Base-by-base conservation (phyloP, 2,888 invertebrate genomes). In the Andricus quercusramuli region DNA sequence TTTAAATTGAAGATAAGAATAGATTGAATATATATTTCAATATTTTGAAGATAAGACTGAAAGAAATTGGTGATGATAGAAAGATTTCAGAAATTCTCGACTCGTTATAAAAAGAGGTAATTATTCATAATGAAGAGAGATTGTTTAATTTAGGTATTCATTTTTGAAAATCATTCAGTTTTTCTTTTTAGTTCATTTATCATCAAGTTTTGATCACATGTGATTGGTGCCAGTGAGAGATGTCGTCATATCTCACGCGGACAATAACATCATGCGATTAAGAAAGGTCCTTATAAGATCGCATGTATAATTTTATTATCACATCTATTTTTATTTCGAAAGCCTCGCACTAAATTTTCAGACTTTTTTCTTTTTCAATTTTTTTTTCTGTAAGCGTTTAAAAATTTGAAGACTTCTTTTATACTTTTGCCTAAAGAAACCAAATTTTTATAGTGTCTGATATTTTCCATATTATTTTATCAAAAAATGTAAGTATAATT, bases 151-250 rank as follows among this genome's bases (percentile, higher is more conserved):
- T 15, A 44, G 13, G 15, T 44, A 44, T 44, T 44, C 13, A 47
- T 47, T 47, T 15, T 44, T 13, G 13, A 44, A 44, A 44, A 13
- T 68, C 17, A 25, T 8, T 47, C 22, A 20, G 20, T 41, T 2
- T 44, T 44, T 25, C 3, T 13, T 22, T 70, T 9, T 17, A n/a
- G 3, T 70, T 29, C 29, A 47, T 70, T 51, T 59, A 59, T 3
- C 22, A 56, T 20, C 8, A 51, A 51, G 51, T 51, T 8, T 8
- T 56, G 11, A 56, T 56, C n/a, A n/a, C 11, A 56, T 77, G 83
- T 79, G 78, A 84, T 83, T 84, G 84, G 86, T 88, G 84, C 88
- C 86, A 85, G 84, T 70, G 70, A 78, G 89, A 79, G 89, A 89
- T 85, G 62, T 88, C 88, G 87, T 86, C 76, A 81, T 74, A 59